These are phyloP conservation scores for Rhabdomys dilectus DNA, from an alignment of 2,113 vertebrate genomes.

Conservation along the genomic window DNA sequence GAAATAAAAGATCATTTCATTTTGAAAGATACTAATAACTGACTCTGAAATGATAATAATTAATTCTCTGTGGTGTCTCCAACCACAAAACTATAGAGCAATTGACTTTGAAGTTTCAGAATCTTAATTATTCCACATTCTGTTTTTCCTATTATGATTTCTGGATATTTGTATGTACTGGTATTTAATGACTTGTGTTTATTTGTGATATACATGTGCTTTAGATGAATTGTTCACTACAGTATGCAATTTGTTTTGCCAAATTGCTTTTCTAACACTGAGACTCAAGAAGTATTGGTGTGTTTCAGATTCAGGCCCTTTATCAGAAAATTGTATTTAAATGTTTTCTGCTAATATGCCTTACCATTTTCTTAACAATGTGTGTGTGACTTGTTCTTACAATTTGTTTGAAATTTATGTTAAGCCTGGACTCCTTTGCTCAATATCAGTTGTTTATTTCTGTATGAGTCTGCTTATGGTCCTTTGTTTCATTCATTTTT, in stretches of 20 bases:
- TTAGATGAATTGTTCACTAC: background rate
- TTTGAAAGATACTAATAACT: slow-evolving; percentile 34
- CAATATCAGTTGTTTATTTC: background rate
- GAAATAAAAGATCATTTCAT: slow-evolving; percentile 4
- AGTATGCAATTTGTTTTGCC: background rate
- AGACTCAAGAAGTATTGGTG: background rate
- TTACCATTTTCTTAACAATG: background rate
- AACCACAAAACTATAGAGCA: slow-evolving; percentile 17
- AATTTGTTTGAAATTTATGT: background rate
- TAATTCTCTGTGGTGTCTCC: background rate
- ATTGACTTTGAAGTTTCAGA: background rate
- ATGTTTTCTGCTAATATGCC: background rate
- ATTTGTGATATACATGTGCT: background rate
- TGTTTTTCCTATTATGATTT: background rate
- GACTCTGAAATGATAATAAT: slow-evolving; percentile 30
- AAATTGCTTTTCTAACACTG: background rate
- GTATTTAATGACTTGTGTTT: background rate
- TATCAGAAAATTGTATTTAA: background rate
- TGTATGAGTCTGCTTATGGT: background rate
- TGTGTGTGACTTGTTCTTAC: background rate
- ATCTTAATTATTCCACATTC: background rate
- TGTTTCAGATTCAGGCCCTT: accelerated
- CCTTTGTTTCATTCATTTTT: background rate
- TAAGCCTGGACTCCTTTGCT: background rate
- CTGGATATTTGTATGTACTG: background rate